Conservation (phyloP, 2,888 invertebrate species). For the Cordylochernes scorpioides region DNA sequence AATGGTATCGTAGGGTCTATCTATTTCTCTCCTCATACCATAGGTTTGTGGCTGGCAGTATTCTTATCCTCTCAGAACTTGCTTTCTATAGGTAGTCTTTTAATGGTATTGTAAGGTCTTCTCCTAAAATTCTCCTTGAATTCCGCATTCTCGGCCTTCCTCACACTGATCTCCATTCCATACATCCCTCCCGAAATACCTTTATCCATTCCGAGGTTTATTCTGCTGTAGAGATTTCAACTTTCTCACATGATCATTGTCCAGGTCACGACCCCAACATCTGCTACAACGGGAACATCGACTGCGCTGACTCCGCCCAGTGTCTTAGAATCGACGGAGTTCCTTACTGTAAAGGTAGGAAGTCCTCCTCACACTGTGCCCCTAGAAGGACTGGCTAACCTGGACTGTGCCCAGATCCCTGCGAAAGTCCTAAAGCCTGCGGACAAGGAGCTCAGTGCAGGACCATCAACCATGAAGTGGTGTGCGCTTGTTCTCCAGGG, state of each 20-base stretch:
- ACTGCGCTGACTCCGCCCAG: constrained; percentile 16
- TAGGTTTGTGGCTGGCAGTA: too few relatives aligned
- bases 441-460: constrained; percentile 14
- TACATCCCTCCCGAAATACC: too few relatives aligned
- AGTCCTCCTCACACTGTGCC: too few relatives aligned
- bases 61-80: too few relatives aligned
- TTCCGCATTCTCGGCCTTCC: too few relatives aligned
- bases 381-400: too few relatives aligned
- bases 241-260: not conserved
- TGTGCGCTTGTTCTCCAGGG: constrained; percentile 38
- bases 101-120: too few relatives aligned
- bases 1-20: too few relatives aligned
- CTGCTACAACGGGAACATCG: constrained; percentile 15
- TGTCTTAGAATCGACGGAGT: constrained; percentile 13
- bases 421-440: constrained; percentile 10
- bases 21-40: too few relatives aligned
- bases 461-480: constrained; percentile 12
- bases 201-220: not conserved
- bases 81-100: too few relatives aligned
- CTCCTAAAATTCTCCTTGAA: too few relatives aligned
- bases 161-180: too few relatives aligned
- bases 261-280: constrained; percentile 13
- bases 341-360: constrained; percentile 15
- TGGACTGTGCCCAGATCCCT: constrained; percentile 14
- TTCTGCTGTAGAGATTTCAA: not conserved